phyloP scores from a whole-genome alignment of 2,888 invertebrate genomes.

The Euclidia mi region DNA sequence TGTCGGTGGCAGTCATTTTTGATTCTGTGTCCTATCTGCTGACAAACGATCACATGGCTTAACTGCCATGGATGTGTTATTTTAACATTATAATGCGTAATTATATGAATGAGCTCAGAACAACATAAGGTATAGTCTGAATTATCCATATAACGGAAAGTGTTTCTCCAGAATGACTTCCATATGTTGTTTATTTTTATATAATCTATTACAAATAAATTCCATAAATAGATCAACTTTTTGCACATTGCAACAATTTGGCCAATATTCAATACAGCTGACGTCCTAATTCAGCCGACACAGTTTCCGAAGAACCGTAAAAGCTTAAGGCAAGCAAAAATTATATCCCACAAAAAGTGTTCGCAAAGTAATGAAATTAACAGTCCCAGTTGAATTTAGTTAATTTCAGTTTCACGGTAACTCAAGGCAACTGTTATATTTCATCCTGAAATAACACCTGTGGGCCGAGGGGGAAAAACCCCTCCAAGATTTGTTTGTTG shows the following conservation, averaged over 20 bases:
- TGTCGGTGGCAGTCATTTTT: no score
- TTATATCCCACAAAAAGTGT: slow-evolving; percentile 49
- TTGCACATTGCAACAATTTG: background rate
- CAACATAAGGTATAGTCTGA: no score
- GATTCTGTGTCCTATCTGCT: no score
- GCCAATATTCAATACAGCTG: background rate
- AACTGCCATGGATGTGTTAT: no score
- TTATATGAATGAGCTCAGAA: no score
- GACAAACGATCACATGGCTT: no score
- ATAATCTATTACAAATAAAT: no score
- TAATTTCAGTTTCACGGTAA: slow-evolving; percentile 56
- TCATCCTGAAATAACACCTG: slow-evolving; percentile 50
- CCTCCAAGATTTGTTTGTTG: slow-evolving; percentile 28
- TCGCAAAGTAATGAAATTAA: slow-evolving; percentile 57
- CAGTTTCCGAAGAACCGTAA: slow-evolving; percentile 38
- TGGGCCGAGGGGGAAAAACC: slow-evolving; percentile 29
- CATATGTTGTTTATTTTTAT: no score
- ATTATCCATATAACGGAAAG: no score
- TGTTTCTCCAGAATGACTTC: no score
- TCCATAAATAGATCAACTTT: background rate
- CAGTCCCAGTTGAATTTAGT: slow-evolving; percentile 57
- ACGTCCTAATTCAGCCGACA: background rate
- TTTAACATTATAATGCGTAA: no score
- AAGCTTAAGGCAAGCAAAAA: slow-evolving; percentile 32
- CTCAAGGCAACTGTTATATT: slow-evolving; percentile 56